A percentile compares a stretch with the other conserved stretches of the same genome.
phyloP scores from a whole-genome alignment of 2,888 invertebrate genomes.

The Mythimna vitellina region DNA sequence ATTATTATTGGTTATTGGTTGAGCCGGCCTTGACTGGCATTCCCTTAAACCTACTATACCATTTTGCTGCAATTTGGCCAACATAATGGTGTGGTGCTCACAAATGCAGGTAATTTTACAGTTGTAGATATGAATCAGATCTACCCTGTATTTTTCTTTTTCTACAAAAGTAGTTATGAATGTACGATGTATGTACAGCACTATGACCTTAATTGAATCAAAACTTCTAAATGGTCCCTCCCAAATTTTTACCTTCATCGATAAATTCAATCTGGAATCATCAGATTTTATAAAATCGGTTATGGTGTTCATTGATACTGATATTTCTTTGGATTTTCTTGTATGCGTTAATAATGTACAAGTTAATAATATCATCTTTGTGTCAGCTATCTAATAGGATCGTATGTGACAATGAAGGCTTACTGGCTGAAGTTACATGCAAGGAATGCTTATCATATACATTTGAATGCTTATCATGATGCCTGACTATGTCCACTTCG shows the following conservation, averaged over 20 bases:
- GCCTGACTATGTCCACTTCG: background rate
- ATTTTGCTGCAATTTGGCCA: background rate
- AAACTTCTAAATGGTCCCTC: background rate
- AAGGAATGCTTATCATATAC: background rate
- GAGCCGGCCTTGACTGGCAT: background rate
- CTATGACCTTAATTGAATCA: background rate
- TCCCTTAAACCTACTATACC: background rate
- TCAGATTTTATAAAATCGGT: background rate
- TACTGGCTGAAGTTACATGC: conserved; percentile 7
- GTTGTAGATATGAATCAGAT: background rate
- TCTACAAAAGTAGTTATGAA: background rate
- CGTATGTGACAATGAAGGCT: background rate
- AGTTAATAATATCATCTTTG: background rate
- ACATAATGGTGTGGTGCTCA: background rate
- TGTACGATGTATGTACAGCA: background rate
- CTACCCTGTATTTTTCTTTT: background rate
- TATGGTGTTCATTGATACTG: background rate
- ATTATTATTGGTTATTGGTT: background rate
- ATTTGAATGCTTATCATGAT: background rate
- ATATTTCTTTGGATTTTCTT: conserved; percentile 12
- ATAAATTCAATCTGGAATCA: conserved; percentile 2
- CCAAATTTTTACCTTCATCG: background rate
- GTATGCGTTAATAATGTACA: background rate
- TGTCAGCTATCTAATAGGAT: background rate
- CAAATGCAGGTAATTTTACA: background rate